phyloP scores from a whole-genome alignment of 2,113 vertebrate genomes.

The Plotosus lineatus region DNA sequence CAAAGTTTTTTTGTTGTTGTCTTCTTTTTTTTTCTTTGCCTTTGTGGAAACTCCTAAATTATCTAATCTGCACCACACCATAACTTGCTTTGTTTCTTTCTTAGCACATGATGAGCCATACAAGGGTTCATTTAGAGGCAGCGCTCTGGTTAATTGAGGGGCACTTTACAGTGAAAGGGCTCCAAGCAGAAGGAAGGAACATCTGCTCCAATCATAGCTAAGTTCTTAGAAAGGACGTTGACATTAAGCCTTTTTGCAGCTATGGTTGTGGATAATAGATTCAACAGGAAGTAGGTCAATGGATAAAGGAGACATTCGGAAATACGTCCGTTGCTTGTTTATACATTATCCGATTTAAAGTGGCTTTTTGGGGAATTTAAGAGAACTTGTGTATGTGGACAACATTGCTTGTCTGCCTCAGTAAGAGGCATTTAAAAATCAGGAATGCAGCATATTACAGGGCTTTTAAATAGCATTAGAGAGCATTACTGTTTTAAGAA shows the following conservation, averaged over 20 bases:
- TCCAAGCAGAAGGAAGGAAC: conserved; percentile 28
- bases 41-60: neutral
- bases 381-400: neutral
- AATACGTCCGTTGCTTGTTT: conserved; percentile 15
- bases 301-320: conserved; percentile 56
- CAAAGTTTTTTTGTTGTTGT: too few species aligned
- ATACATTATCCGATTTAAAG: conserved; percentile 3
- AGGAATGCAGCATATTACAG: neutral
- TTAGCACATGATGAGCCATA: conserved; percentile 34
- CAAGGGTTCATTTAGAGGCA: conserved; percentile 44
- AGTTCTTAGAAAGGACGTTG: conserved; percentile 38
- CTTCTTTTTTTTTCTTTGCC: neutral
- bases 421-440: neutral
- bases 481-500: neutral
- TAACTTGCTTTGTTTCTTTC: conserved; percentile 16
- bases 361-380: neutral
- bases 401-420: neutral
- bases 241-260: conserved; percentile 43
- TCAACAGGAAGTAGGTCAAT: conserved; percentile 52
- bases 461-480: neutral
- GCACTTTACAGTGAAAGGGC: conserved; percentile 33
- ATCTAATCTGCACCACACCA: neutral
- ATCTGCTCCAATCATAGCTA: conserved; percentile 41
- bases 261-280: conserved; percentile 47
- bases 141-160: conserved; percentile 35